Base-by-base conservation (phyloP, 2,888 invertebrate species). In the Listrodromus nycthemerus region DNA sequence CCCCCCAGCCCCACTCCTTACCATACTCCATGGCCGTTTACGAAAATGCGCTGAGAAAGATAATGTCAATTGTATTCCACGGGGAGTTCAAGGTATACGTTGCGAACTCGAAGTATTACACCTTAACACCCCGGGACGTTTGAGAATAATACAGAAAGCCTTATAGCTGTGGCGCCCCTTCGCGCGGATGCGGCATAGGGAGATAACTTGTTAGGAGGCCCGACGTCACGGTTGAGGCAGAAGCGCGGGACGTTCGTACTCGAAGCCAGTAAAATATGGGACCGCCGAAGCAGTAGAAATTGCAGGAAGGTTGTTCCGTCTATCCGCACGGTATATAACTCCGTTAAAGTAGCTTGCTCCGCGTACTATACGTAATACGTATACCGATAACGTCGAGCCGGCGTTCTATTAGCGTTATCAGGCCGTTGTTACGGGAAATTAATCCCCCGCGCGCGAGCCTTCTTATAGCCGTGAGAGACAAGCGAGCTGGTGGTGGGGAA, bases 351-450 rank as follows among this genome's bases (percentile, higher is more conserved):
- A 58, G 63, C 63, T 63, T 30, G 24, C 41, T 6, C 27, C 45
- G 13, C 19, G 19, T 63, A 30, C 30, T 74, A 27, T 63, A 74
- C 61, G 63, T 74, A 74, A 74, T 63, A 74, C 74, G 63, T 74
- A 63, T 27, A 63, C 48, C 74, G 74, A 74, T 74, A 74, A 74
- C 63, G 48, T 74, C 74, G 74, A 48, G 74, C 27, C 63, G 48
- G 33, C 48, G 74, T 74, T 74, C 74, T 74, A 74, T 74, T 74
- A 74, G 63, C 74, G 74, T 74, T 74, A 74, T 74, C 74, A 74
- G 74, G 48, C 48, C 74, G 74, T 74, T 74, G 74, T 74, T 74
- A 74, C 74, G 74, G 74, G 74, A 74, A 74, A 74, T 74, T 74
- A 74, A 74, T 74, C 74, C 74, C 71, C 74, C 55, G 48, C 63